Conservation (phyloP, 2,113 vertebrate species). For the Illadopsis cleaveri region DNA sequence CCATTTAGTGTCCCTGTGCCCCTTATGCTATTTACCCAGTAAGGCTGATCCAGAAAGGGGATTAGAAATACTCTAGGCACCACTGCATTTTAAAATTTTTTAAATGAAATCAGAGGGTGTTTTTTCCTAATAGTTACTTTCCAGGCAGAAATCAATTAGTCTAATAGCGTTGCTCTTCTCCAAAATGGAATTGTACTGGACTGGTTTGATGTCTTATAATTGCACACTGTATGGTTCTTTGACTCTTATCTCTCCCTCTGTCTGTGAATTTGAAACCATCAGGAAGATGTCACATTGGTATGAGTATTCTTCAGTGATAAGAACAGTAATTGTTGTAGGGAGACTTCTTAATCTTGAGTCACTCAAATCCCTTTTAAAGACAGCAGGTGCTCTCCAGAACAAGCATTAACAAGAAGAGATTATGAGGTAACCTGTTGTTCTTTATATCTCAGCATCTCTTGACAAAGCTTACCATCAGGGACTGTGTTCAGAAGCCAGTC, state of each 20-base stretch:
- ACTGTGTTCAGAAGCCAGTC: conserved; percentile 1
- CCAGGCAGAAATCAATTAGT: conserved; percentile 31
- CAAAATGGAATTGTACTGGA: conserved; percentile 30
- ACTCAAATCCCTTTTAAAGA: conserved; percentile 67
- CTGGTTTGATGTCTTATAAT: conserved; percentile 52
- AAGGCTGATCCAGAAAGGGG: background rate
- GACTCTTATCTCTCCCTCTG: conserved; percentile 52
- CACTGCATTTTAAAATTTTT: background rate
- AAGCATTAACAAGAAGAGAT: conserved; percentile 45
- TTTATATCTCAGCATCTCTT: conserved; percentile 7
- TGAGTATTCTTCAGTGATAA: conserved; percentile 69
- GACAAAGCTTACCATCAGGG: background rate
- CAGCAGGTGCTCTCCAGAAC: conserved; percentile 57
- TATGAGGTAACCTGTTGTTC: conserved; percentile 60
- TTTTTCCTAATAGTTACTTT: conserved; percentile 3
- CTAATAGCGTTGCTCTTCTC: conserved; percentile 28
- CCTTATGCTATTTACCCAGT: background rate
- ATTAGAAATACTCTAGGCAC: background rate
- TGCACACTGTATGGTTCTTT: conserved; percentile 35
- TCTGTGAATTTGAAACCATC: conserved; percentile 68
- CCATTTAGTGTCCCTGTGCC: background rate
- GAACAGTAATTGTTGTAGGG: conserved; percentile 62
- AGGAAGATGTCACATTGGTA: conserved; percentile 63
- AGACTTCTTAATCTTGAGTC: conserved; percentile 58
- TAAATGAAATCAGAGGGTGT: background rate